Evolutionary conservation across 1,140 invertebrate genomes (phyloP).

Genomic region (Pseudachorutes palmiensis): DNA sequence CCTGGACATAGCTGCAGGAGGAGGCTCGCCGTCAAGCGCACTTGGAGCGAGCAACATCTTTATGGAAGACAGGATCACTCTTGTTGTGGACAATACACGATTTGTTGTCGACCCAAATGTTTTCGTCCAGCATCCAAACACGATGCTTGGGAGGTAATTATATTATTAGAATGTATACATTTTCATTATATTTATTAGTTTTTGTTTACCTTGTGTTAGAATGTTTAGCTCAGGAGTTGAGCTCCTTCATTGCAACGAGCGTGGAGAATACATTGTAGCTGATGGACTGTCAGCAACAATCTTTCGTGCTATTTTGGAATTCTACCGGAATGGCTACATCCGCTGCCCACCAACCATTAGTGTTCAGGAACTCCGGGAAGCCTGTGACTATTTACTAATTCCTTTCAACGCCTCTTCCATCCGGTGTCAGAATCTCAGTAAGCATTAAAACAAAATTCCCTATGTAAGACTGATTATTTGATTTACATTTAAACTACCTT

Average conservation of each 20-base stretch:
- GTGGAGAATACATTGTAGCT: constrained; percentile 96
- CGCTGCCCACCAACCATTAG: constrained; percentile 74
- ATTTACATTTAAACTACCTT: constrained; percentile 34
- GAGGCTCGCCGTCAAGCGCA: constrained; percentile 42
- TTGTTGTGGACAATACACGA: constrained; percentile 87
- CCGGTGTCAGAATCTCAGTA: constrained; percentile 87
- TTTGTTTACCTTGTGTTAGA: constrained; percentile 45
- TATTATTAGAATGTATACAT: too few relatives aligned
- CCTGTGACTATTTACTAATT: constrained; percentile 95
- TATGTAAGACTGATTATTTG: too few relatives aligned
- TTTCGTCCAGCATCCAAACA: constrained; percentile 84
- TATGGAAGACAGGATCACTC: constrained; percentile 69
- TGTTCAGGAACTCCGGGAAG: constrained; percentile 90
- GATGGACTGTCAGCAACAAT: constrained; percentile 93
- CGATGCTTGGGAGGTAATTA: constrained; percentile 70
- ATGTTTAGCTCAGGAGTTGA: constrained; percentile 95
- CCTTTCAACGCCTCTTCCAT: constrained; percentile 95
- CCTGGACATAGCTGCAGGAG: constrained; percentile 41
- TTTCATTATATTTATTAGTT: neutral
- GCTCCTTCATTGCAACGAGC: constrained; percentile 85
- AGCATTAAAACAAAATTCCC: too few relatives aligned
- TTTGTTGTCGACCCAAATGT: constrained; percentile 84
- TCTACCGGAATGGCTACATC: constrained; percentile 82
- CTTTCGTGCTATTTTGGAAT: constrained; percentile 92
- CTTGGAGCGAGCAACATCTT: constrained; percentile 17